Conservation (phyloP, 1,140 invertebrate genomes). For the Drosophila varians region DNA sequence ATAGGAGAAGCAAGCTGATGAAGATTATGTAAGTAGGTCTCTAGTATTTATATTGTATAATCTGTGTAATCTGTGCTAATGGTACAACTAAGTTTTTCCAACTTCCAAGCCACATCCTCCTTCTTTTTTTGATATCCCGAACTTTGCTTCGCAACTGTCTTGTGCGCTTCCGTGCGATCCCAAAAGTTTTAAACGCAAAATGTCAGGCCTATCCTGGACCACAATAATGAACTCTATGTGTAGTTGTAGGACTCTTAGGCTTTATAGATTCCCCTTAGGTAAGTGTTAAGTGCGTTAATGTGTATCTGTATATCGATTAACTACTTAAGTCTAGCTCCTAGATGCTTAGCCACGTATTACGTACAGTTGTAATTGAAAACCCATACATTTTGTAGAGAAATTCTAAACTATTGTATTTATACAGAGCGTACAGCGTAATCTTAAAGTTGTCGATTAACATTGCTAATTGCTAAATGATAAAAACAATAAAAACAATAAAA, state of each 20-base stretch:
- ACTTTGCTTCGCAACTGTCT: conserved; percentile 18
- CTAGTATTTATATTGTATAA: conserved; percentile 51
- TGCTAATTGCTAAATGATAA: too few relatives aligned
- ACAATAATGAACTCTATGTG: conserved; percentile 2
- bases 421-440: conserved; percentile 33
- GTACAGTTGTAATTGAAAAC: conserved; percentile 29
- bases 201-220: not conserved
- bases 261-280: conserved; percentile 47
- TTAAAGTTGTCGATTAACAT: conserved; percentile 37
- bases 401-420: conserved; percentile 61
- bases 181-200: conserved; percentile 66
- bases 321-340: conserved; percentile 67
- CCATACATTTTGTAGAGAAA: conserved; percentile 48
- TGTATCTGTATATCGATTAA: conserved; percentile 74
- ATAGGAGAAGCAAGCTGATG: conserved; percentile 19
- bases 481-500: conserved; percentile 40
- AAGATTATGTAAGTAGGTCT: conserved; percentile 38
- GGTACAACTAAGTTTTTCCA: conserved; percentile 53
- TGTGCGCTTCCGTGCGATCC: conserved; percentile 73
- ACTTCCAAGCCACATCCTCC: conserved; percentile 6
- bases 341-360: conserved; percentile 67
- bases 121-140: not conserved
- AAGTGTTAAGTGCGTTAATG: conserved; percentile 41
- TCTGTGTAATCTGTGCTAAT: conserved; percentile 51
- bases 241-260: conserved; percentile 34